These are phyloP conservation scores for Tolmerus cingulatus DNA, from an alignment of 2,888 invertebrate genomes.

Conservation along the genomic window DNA sequence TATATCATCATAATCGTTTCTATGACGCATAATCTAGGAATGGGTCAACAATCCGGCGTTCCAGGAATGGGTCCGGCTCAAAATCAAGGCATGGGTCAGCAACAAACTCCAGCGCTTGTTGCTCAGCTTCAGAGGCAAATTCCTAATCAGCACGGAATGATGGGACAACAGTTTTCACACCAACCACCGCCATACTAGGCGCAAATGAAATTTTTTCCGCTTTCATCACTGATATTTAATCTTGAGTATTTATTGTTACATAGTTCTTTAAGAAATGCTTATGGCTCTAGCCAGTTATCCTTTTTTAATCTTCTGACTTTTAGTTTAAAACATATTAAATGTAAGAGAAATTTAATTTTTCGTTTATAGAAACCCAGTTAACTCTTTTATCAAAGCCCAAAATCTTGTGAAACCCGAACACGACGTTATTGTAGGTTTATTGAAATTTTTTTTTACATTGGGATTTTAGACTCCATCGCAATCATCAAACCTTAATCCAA, in stretches of 20 bases:
- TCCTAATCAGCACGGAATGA: constrained; percentile 58
- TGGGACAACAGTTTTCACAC: constrained; percentile 62
- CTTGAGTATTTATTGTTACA: constrained; percentile 7
- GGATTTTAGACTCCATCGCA: too few relatives aligned
- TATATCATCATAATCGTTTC: too few relatives aligned
- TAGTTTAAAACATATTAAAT: neutral
- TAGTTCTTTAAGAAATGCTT: neutral
- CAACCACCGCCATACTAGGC: constrained; percentile 62
- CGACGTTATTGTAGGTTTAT: too few relatives aligned
- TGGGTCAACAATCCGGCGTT: constrained; percentile 56
- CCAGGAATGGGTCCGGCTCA: constrained; percentile 57
- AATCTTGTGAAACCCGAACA: too few relatives aligned
- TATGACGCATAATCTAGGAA: constrained; percentile 50
- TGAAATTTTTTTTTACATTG: too few relatives aligned
- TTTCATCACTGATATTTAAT: neutral
- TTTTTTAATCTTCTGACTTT: neutral
- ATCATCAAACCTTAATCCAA: too few relatives aligned
- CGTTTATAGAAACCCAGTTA: too few relatives aligned
- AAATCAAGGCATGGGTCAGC: constrained; percentile 64
- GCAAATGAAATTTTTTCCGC: neutral
- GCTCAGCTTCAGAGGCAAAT: constrained; percentile 73
- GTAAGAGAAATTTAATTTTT: neutral
- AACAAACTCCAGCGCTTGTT: constrained; percentile 70
- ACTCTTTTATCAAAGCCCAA: too few relatives aligned
- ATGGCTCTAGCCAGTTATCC: neutral